Percentiles rank a stretch among this genome's conserved stretches.
These are phyloP conservation scores for Laticauda colubrina DNA, from an alignment of 2,113 vertebrate genomes.

Conservation along the genomic window DNA sequence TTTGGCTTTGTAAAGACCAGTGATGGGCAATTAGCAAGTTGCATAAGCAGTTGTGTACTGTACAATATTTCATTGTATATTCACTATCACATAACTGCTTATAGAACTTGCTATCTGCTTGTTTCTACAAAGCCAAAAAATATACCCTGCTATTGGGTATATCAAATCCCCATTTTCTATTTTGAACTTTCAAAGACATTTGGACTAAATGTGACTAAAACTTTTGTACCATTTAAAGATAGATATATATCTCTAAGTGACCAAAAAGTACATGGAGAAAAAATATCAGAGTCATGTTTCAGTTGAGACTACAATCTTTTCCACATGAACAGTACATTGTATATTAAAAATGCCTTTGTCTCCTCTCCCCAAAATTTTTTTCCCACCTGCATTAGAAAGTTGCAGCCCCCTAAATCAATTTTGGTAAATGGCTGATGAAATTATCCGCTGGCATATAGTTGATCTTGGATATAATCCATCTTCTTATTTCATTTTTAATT, in stretches of 20 bases:
- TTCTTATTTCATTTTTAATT: neutral
- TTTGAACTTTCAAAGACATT: constrained; percentile 79
- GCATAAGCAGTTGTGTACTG: neutral
- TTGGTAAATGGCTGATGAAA: neutral
- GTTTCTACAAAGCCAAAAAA: constrained; percentile 86
- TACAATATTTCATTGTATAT: neutral
- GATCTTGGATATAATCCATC: neutral
- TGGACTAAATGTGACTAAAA: constrained; percentile 55
- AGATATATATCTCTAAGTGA: neutral
- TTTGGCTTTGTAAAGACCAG: constrained; percentile 82
- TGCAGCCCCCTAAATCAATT: neutral
- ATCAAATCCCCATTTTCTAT: constrained; percentile 81
- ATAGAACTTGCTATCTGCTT: neutral
- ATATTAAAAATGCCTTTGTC: constrained; percentile 2
- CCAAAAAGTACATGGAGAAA: rapidly evolving
- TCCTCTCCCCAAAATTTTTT: neutral
- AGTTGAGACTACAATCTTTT: neutral
- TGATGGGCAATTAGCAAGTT: neutral
- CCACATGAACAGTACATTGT: neutral
- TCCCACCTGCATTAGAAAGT: neutral
- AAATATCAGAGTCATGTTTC: rapidly evolving
- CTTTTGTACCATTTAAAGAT: constrained; percentile 49
- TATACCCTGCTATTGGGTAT: constrained; percentile 77
- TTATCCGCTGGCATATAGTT: neutral
- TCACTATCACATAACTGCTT: neutral